Evolutionary conservation across 64 coral and sea anemone genomes (phyloP), one percentile per base, ranked within the genome.

Genomic region (Catalaphyllia jardinei): DNA sequence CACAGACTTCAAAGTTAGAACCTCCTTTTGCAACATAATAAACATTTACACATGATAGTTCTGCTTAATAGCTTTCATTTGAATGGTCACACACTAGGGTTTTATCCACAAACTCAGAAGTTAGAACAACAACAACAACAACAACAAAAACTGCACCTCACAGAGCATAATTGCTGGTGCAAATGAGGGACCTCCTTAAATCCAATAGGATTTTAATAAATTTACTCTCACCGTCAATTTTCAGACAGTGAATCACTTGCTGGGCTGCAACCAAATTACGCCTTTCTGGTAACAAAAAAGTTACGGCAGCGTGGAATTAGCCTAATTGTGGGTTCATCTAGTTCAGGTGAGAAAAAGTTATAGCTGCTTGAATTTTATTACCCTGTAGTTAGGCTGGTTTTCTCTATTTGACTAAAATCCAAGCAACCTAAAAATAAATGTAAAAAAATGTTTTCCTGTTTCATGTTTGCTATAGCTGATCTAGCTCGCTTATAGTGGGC

Each of bases 281-380:
- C 82, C 61, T 95, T 99, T 91, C 69, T 94, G 25, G 91, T 99
- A 29, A 93, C 90, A 0, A 93, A 93, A 31, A 99, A 95, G 73
- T 80, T 99, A 64, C 91, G 94, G 7, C 93, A 95, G 49, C 89
- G 94, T 76, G 97, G 97, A 19, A 95, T 99, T 35, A 95, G 93
- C 87, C 54, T 99, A 29, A 95, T 99, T 63, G 97, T 99, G 18
- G 97, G 97, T 19, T 99, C 97, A 11, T 99, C 97, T 0, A 99
- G 97, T 52, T 99, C 97, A 79, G 97, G 97, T 90, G 52, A 57
- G 54, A 78, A 24, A 17, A 69, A 24, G 0, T 24, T n/a, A n/a
- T 11, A 25, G 22, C 5, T 11, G 22, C 1, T n/a, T n/a, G n/a
- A n/a, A n/a, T 69, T 69, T 67, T 22, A 8, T 24, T 57, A 16